Conservation (phyloP, 2,888 invertebrate species). For the Tricholauxania praeusta region DNA sequence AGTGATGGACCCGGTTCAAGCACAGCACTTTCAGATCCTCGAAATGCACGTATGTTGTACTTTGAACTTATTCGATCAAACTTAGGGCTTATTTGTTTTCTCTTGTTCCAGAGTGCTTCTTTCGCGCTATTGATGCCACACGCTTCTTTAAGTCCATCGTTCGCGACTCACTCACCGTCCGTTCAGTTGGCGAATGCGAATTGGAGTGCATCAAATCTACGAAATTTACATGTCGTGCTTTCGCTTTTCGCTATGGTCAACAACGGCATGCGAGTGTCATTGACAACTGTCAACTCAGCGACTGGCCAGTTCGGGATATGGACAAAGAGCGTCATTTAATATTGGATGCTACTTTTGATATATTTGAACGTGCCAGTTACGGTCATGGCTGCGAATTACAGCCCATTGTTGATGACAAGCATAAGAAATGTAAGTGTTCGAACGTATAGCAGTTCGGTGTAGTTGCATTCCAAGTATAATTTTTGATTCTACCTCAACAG, state of each 20-base stretch:
- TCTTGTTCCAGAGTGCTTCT: conserved; percentile 80
- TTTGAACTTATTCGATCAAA: too few relatives aligned
- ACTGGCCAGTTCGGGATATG: conserved; percentile 78
- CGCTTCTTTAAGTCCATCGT: conserved; percentile 75
- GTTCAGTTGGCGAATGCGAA: conserved; percentile 83
- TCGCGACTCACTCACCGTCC: conserved; percentile 75
- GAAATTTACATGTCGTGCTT: conserved; percentile 83
- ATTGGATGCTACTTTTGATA: conserved; percentile 76
- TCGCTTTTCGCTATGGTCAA: conserved; percentile 81
- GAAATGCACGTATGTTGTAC: conserved; percentile 63
- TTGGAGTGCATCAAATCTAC: conserved; percentile 80
- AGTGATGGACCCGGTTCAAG: conserved; percentile 50
- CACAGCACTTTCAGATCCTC: conserved; percentile 67
- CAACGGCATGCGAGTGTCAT: conserved; percentile 74
- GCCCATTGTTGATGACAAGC: conserved; percentile 68
- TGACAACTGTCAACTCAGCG: conserved; percentile 83
- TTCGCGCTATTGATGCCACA: conserved; percentile 82
- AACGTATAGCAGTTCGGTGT: not conserved
- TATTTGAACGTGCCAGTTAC: conserved; percentile 85
- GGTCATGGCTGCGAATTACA: conserved; percentile 85
- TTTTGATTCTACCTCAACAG: conserved; percentile 67
- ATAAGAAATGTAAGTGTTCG: conserved; percentile 65
- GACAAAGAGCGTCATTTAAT: conserved; percentile 72
- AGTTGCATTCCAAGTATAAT: not conserved
- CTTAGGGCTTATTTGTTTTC: too few relatives aligned